Base-by-base conservation (phyloP, 1,140 invertebrate genomes). In the Drosophila sucinea region DNA sequence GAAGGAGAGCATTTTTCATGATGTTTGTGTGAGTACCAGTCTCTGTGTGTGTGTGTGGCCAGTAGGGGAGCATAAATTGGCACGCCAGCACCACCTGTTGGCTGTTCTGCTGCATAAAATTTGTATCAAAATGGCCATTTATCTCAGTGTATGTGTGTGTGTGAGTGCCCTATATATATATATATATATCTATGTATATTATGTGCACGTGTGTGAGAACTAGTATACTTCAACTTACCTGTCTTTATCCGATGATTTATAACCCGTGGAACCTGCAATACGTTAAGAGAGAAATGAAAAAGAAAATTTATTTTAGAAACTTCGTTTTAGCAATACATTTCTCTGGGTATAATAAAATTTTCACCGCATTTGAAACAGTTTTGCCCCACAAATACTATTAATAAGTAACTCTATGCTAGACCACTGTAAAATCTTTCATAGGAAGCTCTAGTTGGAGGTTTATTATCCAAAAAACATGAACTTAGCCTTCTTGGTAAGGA, bases 231-330 rank as follows among this genome's bases (percentile, higher is more conserved):
- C 84, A 89, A 85, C 86, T 92, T 89, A 92, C 91, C 91, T 92
- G 91, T 92, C 91, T 82, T 92, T 92, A 91, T 92, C 91, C 78
- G 91, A 92, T 92, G 91, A 92, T 92, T 92, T 92, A 91, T 92
- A 92, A 70, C 91, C 91, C 58, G 89, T 85, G 85, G 85, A 87
- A 89, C 91, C 91, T 92, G 86, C 62, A 83, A 83, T 29, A 63
- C 35, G 27, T 32, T 7, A 57, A 33, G 27, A 74, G 23, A 51
- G 60, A 76, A 73, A 76, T 33, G 47, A 56, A 54, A 57, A 30
- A 41, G 33, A 56, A 51, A 51, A 67, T 38, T 40, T 60, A 69
- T 76, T 76, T 76, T 75, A 75, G 72, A 75, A 27, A 27, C 25
- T 51, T 11, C 4, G 64, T 61, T 57, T 29, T 60, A 10, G 73